Conservation (phyloP, 1,140 invertebrate species). For the Drosophila parvula region DNA sequence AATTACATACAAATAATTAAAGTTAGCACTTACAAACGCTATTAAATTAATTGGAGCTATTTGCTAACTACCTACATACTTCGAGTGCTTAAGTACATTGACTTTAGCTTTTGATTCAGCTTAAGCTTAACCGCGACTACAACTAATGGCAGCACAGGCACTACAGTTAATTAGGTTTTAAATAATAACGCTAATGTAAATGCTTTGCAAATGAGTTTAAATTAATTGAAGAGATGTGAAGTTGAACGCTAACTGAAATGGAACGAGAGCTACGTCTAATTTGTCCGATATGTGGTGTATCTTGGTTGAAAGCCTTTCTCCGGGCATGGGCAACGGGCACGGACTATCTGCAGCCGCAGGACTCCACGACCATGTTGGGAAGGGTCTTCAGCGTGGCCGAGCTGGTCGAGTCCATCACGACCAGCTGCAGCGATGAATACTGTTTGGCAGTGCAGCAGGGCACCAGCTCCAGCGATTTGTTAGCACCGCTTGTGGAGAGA, state of each 20-base stretch:
- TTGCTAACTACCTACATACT: conserved; percentile 61
- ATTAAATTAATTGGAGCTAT: conserved; percentile 48
- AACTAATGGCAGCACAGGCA: conserved; percentile 68
- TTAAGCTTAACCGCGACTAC: conserved; percentile 47
- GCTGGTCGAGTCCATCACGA: conserved; percentile 90
- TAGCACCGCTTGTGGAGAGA: conserved; percentile 84
- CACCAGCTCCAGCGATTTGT: conserved; percentile 86
- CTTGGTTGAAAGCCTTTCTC: conserved; percentile 3
- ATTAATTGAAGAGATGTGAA: conserved; percentile 51
- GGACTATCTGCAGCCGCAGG: conserved; percentile 91
- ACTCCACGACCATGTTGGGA: conserved; percentile 93
- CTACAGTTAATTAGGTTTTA: conserved; percentile 43
- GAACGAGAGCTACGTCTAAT: conserved; percentile 54
- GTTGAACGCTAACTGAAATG: conserved; percentile 30
- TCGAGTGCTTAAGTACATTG: conserved; percentile 69
- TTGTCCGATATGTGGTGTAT: conserved; percentile 52
- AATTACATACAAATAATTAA: conserved; percentile 18
- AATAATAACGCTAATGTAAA: conserved; percentile 53
- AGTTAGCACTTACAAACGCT: conserved; percentile 22
- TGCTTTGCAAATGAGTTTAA: conserved; percentile 67
- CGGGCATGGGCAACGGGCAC: neutral
- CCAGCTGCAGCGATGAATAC: conserved; percentile 89
- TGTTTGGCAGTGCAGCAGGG: conserved; percentile 92
- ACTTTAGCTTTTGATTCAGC: conserved; percentile 43
- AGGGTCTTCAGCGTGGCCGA: conserved; percentile 90